phyloP scores from a whole-genome alignment of 2,888 invertebrate species.

The Oligia strigilis region DNA sequence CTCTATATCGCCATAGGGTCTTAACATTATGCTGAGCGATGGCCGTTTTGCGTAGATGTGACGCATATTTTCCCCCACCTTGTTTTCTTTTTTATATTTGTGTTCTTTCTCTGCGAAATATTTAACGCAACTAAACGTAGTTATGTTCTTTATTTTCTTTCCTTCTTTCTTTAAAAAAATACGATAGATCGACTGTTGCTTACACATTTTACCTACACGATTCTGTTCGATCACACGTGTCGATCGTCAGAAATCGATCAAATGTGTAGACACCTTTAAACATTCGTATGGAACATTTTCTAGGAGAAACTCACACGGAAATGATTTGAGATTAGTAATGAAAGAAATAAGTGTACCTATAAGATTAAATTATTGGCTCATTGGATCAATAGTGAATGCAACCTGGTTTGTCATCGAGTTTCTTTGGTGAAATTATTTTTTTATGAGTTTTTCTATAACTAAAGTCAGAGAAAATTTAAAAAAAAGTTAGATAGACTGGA shows the following conservation, averaged over 20 bases:
- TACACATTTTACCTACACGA: too few species aligned
- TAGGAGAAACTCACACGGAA: constrained; percentile 57
- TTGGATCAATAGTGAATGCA: neutral
- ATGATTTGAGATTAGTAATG: constrained; percentile 29
- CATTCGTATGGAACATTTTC: constrained; percentile 36
- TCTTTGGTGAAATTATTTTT: neutral
- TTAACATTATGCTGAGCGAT: too few species aligned
- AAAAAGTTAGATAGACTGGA: neutral
- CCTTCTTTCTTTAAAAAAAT: neutral
- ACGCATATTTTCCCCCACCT: too few species aligned
- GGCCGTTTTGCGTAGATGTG: too few species aligned
- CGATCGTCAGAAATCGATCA: neutral
- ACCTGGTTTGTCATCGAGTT: constrained; percentile 1
- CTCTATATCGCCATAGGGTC: too few species aligned
- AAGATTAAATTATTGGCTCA: constrained; percentile 15
- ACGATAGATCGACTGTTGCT: too few species aligned
- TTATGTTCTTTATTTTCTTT: too few species aligned
- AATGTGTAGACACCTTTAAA: constrained; percentile 8
- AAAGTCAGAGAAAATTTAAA: neutral
- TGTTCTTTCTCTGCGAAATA: too few species aligned
- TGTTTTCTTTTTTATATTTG: too few species aligned
- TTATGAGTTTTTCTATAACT: neutral
- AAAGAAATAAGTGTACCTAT: constrained; percentile 46
- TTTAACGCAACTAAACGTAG: too few species aligned
- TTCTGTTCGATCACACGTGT: too few species aligned